phyloP scores from a whole-genome alignment of 2,888 invertebrate species.

The Ischnura elegans region DNA sequence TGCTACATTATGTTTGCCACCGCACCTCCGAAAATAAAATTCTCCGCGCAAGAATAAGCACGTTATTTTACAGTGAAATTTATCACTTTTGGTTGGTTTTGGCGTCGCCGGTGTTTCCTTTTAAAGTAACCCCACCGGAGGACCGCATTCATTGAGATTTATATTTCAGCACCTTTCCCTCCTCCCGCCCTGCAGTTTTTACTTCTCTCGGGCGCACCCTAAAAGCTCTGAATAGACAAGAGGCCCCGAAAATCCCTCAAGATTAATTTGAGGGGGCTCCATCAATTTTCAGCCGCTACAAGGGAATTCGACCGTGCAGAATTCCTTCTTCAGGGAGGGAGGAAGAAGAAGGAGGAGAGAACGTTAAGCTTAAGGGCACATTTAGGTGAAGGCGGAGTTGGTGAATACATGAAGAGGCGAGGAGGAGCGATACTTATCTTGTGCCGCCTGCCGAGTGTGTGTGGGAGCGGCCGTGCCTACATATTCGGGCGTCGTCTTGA shows the following conservation, averaged over 20 bases:
- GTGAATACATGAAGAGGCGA: neutral
- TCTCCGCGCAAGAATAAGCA: neutral
- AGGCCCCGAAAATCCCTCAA: constrained; percentile 11
- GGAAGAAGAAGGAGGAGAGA: neutral
- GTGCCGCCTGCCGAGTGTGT: neutral
- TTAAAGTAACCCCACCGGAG: neutral
- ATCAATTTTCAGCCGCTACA: neutral
- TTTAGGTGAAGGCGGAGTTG: constrained; percentile 12
- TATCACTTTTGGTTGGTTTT: neutral
- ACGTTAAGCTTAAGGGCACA: neutral
- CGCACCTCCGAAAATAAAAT: neutral
- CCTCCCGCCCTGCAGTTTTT: neutral
- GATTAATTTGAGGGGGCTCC: neutral
- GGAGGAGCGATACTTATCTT: neutral
- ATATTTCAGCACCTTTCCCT: neutral
- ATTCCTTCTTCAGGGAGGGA: neutral
- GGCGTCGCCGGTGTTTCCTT: neutral
- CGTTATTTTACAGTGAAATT: neutral
- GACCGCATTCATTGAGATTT: neutral
- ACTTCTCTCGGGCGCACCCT: neutral
- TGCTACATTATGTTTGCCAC: neutral
- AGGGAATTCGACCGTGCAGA: neutral
- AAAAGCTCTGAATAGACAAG: neutral
- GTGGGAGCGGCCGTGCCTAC: neutral
- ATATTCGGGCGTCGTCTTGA: neutral